phyloP scores from a whole-genome alignment of 37 sponge, comb jelly and placozoan species.

The Axinella damicornis region DNA sequence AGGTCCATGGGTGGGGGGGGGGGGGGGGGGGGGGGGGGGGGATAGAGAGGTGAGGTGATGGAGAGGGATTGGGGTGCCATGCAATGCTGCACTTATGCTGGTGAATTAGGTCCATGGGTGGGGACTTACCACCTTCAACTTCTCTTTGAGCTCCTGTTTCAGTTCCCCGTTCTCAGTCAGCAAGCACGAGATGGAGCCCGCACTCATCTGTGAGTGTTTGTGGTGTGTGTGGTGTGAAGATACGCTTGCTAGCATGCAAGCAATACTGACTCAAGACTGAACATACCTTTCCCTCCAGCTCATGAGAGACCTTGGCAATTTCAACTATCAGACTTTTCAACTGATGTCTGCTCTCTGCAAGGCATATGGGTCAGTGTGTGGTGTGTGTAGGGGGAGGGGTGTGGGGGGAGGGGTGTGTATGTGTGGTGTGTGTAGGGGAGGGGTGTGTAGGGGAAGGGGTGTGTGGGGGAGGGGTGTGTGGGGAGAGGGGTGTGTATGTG shows the following conservation, averaged over 20 bases:
- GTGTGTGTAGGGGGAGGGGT: no score
- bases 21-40: background rate
- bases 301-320: conserved; percentile 31
- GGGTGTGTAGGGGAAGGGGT: no score
- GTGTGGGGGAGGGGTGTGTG: no score
- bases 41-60: background rate
- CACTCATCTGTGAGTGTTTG: conserved; percentile 18
- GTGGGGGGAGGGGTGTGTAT: no score
- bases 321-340: conserved; percentile 37
- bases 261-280: no score
- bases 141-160: conserved; percentile 14
- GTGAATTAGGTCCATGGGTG: background rate
- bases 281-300: conserved; percentile 32
- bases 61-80: background rate
- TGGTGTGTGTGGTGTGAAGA: background rate
- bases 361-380: no score
- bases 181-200: conserved; percentile 27
- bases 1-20: background rate
- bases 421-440: no score
- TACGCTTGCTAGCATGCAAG: no score
- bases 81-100: background rate
- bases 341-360: conserved; percentile 10
- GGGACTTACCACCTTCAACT: conserved; percentile 11
- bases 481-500: no score
- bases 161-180: conserved; percentile 30